These are phyloP conservation scores for Epizoanthus fatuus DNA, from an alignment of 92 coral and sea anemone species.

Conservation along the genomic window DNA sequence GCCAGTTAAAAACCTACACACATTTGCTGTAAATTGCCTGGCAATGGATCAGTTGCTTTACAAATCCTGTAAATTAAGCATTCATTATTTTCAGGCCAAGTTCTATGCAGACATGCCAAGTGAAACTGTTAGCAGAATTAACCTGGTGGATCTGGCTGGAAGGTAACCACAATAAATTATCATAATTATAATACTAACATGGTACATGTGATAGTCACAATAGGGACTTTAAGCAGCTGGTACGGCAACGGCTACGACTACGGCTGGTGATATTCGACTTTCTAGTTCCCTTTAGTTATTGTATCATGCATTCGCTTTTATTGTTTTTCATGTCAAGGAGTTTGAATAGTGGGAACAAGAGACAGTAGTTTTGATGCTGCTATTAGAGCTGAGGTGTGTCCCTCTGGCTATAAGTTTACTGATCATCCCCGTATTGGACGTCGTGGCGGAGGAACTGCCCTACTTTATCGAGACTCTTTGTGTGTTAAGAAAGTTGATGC, in stretches of 20 bases:
- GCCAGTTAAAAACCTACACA: neutral
- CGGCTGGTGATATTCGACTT: no score
- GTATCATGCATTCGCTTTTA: no score
- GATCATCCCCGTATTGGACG: conserved; percentile 15
- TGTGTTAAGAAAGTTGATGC: no score
- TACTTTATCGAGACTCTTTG: no score
- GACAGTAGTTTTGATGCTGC: conserved; percentile 13
- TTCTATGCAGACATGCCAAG: conserved; percentile 99
- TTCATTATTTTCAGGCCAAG: conserved; percentile 80
- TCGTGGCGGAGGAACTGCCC: conserved; percentile 26
- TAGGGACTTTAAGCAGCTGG: no score
- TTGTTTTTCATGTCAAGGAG: no score
- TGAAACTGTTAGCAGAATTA: conserved; percentile 97
- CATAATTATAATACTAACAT: no score
- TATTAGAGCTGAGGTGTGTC: conserved; percentile 47
- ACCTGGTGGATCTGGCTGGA: conserved; percentile 96
- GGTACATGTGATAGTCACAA: no score
- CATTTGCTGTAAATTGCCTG: neutral
- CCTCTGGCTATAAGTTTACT: conserved; percentile 11
- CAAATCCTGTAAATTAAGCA: neutral
- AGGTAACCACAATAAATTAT: conserved; percentile 60
- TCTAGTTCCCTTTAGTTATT: no score
- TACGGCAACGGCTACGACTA: no score
- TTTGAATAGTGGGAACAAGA: no score
- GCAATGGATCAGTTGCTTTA: neutral